Evolutionary conservation across 2,888 invertebrate genomes (phyloP), one percentile per base, ranked within the genome.

Genomic region (Lampropteryx suffumata): DNA sequence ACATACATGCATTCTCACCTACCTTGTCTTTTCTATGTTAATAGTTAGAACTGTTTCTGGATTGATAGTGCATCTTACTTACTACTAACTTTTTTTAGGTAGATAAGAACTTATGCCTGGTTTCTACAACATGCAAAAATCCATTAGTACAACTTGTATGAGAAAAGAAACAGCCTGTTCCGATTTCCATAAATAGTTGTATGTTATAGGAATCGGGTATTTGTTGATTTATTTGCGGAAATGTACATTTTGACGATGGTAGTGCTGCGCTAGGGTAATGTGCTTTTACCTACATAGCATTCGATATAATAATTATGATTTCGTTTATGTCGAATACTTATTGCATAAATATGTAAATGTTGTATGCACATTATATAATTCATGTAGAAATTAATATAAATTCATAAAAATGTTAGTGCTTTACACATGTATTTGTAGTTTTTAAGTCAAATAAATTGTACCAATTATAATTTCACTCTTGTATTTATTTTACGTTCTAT

Each of bases 361-460:
- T 41, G 27, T 62, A 64, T 43, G 47, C 57, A 37, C 29, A 36
- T 49, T 24, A 35, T 46, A 51, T 50, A 37, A 57, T 50, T 50
- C 27, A 36, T 54, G 57, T 54, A 57, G 8, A 54, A 50, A 50
- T 50, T 36, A 36, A 46, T 43, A 47, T 53, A 37, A 54, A 49
- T 60, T 63, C 54, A 53, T 50, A 62, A 48, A 69, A 64, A 73
- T 69, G 64, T 71, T 74, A 77, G 67, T 70, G 72, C 76, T 77
- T 73, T 72, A 75, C 72, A 75, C 73, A 67, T 83, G 80, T 82
- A 81, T 79, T 79, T 79, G 75, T 84, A 84, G 81, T 65, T 79
- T 44, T 63, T 85, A 84, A 84, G 84, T 75, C 75, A 78, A 84
- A 82, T 83, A 84, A 84, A 85, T 67, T 76, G 78, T 82, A 84